Evolutionary conservation across 2,797 vertebrate genomes (phyloP).

Genomic region (Novumbra hubbsi): DNA sequence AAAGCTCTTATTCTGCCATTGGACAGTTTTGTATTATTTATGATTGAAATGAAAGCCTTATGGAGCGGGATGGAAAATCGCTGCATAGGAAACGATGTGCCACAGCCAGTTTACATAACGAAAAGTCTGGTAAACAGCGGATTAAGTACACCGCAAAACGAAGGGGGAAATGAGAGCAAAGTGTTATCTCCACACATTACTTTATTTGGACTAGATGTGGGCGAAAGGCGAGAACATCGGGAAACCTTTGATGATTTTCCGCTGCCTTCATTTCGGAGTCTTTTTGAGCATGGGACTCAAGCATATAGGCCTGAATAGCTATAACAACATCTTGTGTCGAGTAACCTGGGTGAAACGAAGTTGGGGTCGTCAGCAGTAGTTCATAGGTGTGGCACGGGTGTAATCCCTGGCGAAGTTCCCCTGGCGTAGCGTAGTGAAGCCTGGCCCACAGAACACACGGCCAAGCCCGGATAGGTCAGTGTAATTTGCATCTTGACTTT

Average conservation of each 20-base stretch:
- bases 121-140: slow-evolving; percentile 3
- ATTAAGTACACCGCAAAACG: background rate
- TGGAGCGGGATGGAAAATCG: slow-evolving; percentile 47
- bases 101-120: slow-evolving; percentile 25
- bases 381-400: background rate
- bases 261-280: slow-evolving; percentile 62
- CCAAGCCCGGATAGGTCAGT: too few relatives aligned
- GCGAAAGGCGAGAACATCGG: slow-evolving; percentile 27
- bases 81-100: slow-evolving; percentile 67
- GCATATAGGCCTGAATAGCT: slow-evolving; percentile 32
- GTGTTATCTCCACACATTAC: slow-evolving; percentile 57
- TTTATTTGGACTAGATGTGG: slow-evolving; percentile 25
- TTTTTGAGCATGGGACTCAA: slow-evolving; percentile 60
- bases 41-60: slow-evolving; percentile 69
- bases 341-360: slow-evolving; percentile 46
- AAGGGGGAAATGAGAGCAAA: slow-evolving; percentile 45
- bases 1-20: slow-evolving; percentile 72
- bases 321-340: slow-evolving; percentile 32
- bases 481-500: too few relatives aligned
- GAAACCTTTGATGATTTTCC: slow-evolving; percentile 47
- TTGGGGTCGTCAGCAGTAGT: slow-evolving; percentile 16
- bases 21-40: slow-evolving; percentile 78
- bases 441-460: too few relatives aligned
- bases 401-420: too few relatives aligned
- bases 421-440: too few relatives aligned